A percentile compares a stretch with the other conserved stretches of the same genome.
Evolutionary conservation across 2,113 vertebrate genomes (phyloP).

Genomic region (Peucedramus taeniatus): DNA sequence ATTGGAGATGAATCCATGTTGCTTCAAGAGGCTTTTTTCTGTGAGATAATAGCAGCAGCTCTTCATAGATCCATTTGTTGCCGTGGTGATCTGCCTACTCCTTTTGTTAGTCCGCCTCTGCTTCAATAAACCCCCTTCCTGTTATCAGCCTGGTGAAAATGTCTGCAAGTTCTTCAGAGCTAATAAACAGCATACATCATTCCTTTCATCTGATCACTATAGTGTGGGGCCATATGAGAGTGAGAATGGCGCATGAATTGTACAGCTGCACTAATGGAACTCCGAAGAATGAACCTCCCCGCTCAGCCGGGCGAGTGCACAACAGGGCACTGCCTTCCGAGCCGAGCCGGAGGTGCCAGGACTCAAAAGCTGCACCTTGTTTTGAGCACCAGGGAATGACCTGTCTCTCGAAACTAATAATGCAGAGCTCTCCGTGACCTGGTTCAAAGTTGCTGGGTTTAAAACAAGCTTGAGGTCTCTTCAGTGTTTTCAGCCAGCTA

Average conservation of each 20-base stretch:
- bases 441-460: constrained; percentile 36
- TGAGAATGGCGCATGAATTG: constrained; percentile 58
- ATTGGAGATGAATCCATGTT: constrained; percentile 81
- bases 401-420: not conserved
- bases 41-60: constrained; percentile 91
- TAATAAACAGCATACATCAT: constrained; percentile 81
- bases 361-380: constrained; percentile 54
- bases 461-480: constrained; percentile 27
- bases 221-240: constrained; percentile 65
- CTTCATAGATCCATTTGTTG: constrained; percentile 98
- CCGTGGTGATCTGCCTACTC: constrained; percentile 89
- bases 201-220: constrained; percentile 82
- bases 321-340: constrained; percentile 56
- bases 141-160: constrained; percentile 84
- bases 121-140: constrained; percentile 89
- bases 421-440: not conserved
- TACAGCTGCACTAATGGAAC: constrained; percentile 78
- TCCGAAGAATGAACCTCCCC: constrained; percentile 59
- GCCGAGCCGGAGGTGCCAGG: constrained; percentile 31
- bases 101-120: constrained; percentile 80
- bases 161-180: constrained; percentile 82
- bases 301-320: constrained; percentile 25
- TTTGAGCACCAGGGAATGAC: constrained; percentile 30
- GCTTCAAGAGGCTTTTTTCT: constrained; percentile 91
- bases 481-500: constrained; percentile 18